Evolutionary conservation across 2,888 invertebrate species (phyloP), one percentile per base, ranked within the genome.

Genomic region (Caenorhabditis auriculariae): DNA sequence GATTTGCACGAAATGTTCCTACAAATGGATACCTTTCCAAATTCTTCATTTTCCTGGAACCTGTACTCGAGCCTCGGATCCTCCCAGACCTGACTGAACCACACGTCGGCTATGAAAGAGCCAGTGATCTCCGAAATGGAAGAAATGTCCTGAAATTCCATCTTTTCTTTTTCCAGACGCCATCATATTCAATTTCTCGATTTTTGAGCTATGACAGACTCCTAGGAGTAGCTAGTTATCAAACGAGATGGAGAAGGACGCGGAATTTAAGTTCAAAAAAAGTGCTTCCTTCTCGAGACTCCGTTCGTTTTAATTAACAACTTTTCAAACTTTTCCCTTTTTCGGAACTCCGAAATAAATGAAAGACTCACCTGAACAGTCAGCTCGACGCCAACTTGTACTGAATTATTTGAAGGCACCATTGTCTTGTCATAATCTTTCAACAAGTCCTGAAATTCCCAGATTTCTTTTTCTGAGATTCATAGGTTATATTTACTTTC

Each of bases 1-100:
- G 74, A 63, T 55, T 80, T 77, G 60, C 81, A 81, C 4, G 75
- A 74, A 28, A 76, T 68, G 55, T 81, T 69, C 55, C 69, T 72
- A 54, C 17, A 72, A 57, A 48, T 6, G n/a, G 6, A 41, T 23
- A 7, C 15, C 5, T 24, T n/a, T 24, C 23, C 23, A 24, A 43
- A n/a, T 43, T 4, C 3, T 12, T 26, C 15, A 3, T 23, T 15
- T 17, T 0, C 17, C 3, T 26, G 24, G 38, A 19, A 72, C 72
- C 69, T 58, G 58, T 79, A 79, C 23, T 74, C 73, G 38, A 79
- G 56, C 41, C 79, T 57, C 24, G 77, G 72, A 54, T 79, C 79
- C 35, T 67, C 64, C 79, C 79, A 79, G 2, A 79, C 74, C 54
- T 80, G 77, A 49, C 71, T 71, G 63, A 80, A 79, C 79, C 79